Evolutionary conservation across 2,888 invertebrate species (phyloP), one percentile per base, ranked within the genome.

Genomic region (Octonoba sinensis): DNA sequence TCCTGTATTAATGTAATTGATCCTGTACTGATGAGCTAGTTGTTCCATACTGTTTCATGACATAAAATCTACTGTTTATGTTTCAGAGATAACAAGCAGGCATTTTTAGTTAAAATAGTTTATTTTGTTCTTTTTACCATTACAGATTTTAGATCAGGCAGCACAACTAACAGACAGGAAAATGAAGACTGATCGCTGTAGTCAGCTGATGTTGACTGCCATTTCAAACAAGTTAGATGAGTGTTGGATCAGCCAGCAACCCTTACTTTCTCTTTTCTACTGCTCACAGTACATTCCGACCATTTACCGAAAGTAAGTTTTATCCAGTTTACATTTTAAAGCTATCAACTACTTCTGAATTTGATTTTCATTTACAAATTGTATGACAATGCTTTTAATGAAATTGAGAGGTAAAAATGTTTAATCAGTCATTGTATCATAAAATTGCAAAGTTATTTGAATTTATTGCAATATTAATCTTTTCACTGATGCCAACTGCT

Each of bases 161-260:
- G 86, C 87, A 67, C 81, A 84, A 3, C 56, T 86, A 0, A 86
- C 85, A 22, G 89, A 89, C 83, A 86, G 86, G 60, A 85, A 87
- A 74, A 90, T 91, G 90, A 86, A 88, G 1, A 87, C 90, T 12
- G 89, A 88, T 56, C 87, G 91, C 18, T 91, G 91, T 87, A 90
- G 90, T 4, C 87, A 89, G 67, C 87, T 91, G 20, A 88, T 88
- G 85, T 88, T 89, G 3, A 87, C 90, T 12, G 91, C 90, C 46
- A 89, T 91, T 18, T 90, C 90, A 4, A 90, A 91, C 86, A 86
- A 88, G 72, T 84, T 91, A 82, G 88, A 89, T 86, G 92, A 94
- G 88, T 91, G 91, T 0, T 95, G 95, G 95, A 92, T 93, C 85
- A 91, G 91, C 1, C 85, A 90, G 3, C 92, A 92, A 83, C 93